Percentiles rank a stretch among this genome's conserved stretches.
Conservation (phyloP, 2,888 invertebrate genomes). For the Ochlodes sylvanus region DNA sequence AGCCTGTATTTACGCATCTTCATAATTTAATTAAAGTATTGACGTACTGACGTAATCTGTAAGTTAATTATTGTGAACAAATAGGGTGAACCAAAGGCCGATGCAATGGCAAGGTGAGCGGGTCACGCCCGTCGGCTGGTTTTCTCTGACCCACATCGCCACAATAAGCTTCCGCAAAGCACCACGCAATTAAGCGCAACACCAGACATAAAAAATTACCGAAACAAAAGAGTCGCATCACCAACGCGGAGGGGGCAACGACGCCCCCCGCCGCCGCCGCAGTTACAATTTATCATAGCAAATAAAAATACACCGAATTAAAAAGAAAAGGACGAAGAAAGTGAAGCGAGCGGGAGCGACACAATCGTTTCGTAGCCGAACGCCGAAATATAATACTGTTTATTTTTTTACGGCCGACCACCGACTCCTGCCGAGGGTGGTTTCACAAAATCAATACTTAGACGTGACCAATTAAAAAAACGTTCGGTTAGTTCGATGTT, state of each 20-base stretch:
- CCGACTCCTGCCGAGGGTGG: constrained; percentile 56
- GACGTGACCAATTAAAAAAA: constrained; percentile 61
- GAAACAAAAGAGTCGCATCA: constrained; percentile 73
- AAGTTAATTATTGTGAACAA: constrained; percentile 18
- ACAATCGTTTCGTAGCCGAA: constrained; percentile 64
- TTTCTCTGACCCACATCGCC: constrained; percentile 74
- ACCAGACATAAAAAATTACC: constrained; percentile 84
- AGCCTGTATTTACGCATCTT: neutral
- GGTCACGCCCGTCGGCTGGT: constrained; percentile 66
- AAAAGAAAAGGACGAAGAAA: constrained; percentile 82
- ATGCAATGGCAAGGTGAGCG: constrained; percentile 60
- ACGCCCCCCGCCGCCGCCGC: constrained; percentile 60
- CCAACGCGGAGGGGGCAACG: constrained; percentile 49
- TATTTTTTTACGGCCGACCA: constrained; percentile 65
- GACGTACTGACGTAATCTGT: neutral
- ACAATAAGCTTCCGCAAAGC: constrained; percentile 78
- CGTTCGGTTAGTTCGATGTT: constrained; percentile 51
- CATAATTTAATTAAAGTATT: constrained; percentile 3
- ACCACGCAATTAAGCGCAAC: constrained; percentile 81
- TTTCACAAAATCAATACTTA: constrained; percentile 62
- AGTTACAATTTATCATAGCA: constrained; percentile 84
- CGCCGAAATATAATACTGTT: constrained; percentile 71
- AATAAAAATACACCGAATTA: constrained; percentile 84
- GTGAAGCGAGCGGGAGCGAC: constrained; percentile 70
- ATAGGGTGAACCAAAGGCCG: constrained; percentile 20